phyloP scores from a whole-genome alignment of 2,113 vertebrate species.

The Zeus faber region DNA sequence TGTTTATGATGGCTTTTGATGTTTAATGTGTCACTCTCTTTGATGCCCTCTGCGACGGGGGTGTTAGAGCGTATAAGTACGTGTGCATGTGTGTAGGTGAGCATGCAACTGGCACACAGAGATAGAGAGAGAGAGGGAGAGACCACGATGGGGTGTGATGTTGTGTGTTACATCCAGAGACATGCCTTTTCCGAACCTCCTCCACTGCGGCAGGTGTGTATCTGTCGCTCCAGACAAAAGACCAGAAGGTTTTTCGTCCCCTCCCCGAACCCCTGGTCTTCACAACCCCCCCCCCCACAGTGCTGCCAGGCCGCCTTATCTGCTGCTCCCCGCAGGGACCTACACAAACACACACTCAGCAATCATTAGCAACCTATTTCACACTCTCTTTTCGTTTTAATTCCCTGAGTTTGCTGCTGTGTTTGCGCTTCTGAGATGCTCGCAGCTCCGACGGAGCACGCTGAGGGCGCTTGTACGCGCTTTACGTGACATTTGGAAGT shows the following conservation, averaged over 20 bases:
- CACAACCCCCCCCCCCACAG: background rate
- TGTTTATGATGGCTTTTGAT: constrained; percentile 56
- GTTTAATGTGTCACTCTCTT: constrained; percentile 51
- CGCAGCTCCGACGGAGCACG: too few relatives aligned
- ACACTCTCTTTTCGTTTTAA: background rate
- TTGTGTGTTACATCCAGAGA: too few relatives aligned
- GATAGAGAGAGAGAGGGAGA: background rate
- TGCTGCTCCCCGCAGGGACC: background rate
- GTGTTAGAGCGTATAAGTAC: constrained; percentile 17
- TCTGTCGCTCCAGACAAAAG: too few relatives aligned
- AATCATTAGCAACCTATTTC: background rate
- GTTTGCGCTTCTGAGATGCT: too few relatives aligned
- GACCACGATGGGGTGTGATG: too few relatives aligned
- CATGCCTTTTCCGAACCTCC: too few relatives aligned
- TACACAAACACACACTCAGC: background rate
- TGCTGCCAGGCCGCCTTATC: background rate
- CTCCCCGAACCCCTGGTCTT: background rate
- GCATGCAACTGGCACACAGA: background rate
- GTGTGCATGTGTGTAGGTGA: background rate
- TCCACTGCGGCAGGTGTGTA: background rate
- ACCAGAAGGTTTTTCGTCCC: background rate
- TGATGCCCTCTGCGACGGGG: constrained; percentile 33
- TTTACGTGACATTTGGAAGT: too few relatives aligned
- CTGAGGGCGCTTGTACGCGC: too few relatives aligned
- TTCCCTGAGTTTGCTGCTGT: too few relatives aligned